Base-by-base conservation (phyloP, 2,797 vertebrate species). In the Rousettus madagascariensis region DNA sequence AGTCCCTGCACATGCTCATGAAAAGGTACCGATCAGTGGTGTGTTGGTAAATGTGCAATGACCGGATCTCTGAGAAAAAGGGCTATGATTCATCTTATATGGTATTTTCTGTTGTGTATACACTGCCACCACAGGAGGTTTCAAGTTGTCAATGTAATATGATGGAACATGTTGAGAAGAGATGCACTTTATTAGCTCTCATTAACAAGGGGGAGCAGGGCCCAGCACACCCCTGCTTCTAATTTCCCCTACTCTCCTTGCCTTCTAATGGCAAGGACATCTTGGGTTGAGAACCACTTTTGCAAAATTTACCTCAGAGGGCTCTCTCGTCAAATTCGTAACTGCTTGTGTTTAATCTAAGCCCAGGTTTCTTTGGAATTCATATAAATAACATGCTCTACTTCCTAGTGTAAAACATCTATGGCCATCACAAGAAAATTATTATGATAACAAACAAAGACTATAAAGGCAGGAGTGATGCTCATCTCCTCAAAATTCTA, bases 1-100 rank as follows among this genome's bases (percentile, higher is more conserved):
- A 41, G 10, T 41, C 5, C 5, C 51, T 28, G 0, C 2, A 8
- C 1, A 10, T 3, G 17, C 11, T 69, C 51, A n/a, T 0, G 0
- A 80, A 74, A 22, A 8, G 3, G 13, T 78, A 2, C 41, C 19
- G 5, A 24, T 57, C 0, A 3, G 8, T 4, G 22, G 8, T 68
- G 26, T 43, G 9, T 46, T 65, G 33, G 43, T 66, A 72, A 53
- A 12, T 41, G 20, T 46, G 78, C 72, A 68, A 61, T 71, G 46
- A 83, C 26, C n/a, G 13, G 9, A 11, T 69, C 15, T 74, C 51
- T 92, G 74, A 78, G 66, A 1, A 71, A 36, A 63, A 38, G 19
- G 41, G 22, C 26, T 3, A 41, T 28, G 22, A 65, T 53, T 28
- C 53, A 16, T 33, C 41, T 30, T 15, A 49, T 51, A 41, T 83